phyloP scores from a whole-genome alignment of 2,113 vertebrate species.

The Pleuronectes platessa region DNA sequence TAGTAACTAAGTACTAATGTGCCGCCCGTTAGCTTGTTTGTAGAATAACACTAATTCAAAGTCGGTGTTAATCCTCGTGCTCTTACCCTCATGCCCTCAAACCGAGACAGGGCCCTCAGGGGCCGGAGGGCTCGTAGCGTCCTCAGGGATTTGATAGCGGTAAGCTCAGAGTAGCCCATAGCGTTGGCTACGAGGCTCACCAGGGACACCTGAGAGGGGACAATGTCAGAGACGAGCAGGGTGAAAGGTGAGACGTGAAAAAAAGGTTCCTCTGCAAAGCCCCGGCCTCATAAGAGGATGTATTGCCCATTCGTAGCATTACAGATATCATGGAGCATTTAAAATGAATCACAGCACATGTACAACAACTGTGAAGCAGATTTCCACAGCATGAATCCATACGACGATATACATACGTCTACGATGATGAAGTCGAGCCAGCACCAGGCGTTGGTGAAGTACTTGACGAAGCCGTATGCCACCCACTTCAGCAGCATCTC shows the following conservation, averaged over 20 bases:
- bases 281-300: too few relatives aligned
- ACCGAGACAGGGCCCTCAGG: constrained; percentile 95
- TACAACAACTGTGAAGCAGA: not conserved
- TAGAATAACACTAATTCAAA: too few relatives aligned
- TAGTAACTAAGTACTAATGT: too few relatives aligned
- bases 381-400: not conserved
- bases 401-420: constrained; percentile 88
- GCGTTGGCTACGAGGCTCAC: constrained; percentile 95
- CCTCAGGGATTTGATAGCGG: constrained; percentile 95
- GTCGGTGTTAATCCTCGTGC: not conserved
- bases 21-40: too few relatives aligned
- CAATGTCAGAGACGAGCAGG: constrained; percentile 12
- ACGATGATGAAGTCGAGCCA: constrained; percentile 99
- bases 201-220: constrained; percentile 89
- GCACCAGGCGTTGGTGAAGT: constrained; percentile 99
- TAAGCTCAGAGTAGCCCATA: constrained; percentile 95
- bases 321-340: not conserved
- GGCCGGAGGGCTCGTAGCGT: constrained; percentile 96
- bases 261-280: not conserved
- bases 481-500: constrained; percentile 99
- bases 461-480: constrained; percentile 95
- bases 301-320: not conserved
- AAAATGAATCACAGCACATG: not conserved
- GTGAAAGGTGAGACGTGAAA: constrained; percentile 17
- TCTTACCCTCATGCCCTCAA: constrained; percentile 99